These are phyloP conservation scores for Drosophila kanekoi DNA, from an alignment of 2,888 invertebrate species.

Conservation along the genomic window DNA sequence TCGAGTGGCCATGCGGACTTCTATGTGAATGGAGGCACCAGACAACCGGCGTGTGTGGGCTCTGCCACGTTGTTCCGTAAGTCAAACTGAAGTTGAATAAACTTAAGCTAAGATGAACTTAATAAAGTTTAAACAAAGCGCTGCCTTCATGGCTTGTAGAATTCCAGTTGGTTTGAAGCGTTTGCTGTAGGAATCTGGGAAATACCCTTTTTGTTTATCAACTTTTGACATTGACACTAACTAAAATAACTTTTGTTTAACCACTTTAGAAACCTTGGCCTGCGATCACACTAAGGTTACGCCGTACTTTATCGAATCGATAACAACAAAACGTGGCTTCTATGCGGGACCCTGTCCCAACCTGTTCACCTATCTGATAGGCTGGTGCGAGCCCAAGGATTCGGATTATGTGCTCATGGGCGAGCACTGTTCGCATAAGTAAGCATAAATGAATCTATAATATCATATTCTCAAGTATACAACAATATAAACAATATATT, in stretches of 20 bases:
- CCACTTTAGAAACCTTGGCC: conserved; percentile 90
- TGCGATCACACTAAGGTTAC: conserved; percentile 96
- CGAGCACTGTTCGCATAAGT: conserved; percentile 92
- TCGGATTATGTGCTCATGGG: conserved; percentile 94
- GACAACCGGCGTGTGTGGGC: conserved; percentile 94
- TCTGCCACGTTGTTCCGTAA: conserved; percentile 93
- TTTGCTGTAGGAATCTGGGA: too few species aligned
- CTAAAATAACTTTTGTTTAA: neutral
- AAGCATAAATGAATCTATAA: conserved; percentile 79
- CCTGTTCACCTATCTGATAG: conserved; percentile 92
- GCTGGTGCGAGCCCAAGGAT: conserved; percentile 92
- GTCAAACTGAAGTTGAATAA: conserved; percentile 62
- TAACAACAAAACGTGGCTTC: conserved; percentile 91
- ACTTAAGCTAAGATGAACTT: neutral
- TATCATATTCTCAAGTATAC: too few species aligned
- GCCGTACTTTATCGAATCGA: conserved; percentile 95
- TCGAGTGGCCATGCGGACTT: conserved; percentile 95
- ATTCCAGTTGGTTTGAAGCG: too few species aligned
- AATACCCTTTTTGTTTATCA: too few species aligned
- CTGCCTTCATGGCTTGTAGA: too few species aligned
- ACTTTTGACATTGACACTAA: too few species aligned
- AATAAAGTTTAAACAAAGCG: neutral
- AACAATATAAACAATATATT: conserved; percentile 27
- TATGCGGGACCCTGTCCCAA: conserved; percentile 94
- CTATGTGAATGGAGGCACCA: conserved; percentile 94